Conservation (phyloP, 1,140 invertebrate genomes). For the Caenorhabditis tropicalis region DNA sequence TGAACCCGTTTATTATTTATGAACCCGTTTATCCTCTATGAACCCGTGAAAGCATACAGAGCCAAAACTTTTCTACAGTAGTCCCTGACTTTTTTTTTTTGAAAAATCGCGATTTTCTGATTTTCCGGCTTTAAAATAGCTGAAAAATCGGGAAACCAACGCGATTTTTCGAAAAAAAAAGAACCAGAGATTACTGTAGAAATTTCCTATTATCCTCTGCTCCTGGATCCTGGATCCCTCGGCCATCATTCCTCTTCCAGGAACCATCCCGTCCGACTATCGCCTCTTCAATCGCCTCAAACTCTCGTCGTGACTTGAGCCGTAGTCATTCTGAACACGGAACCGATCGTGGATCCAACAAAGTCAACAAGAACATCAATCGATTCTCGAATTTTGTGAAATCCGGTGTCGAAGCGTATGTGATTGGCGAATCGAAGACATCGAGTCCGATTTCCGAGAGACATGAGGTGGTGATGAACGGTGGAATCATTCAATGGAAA, state of each 20-base stretch:
- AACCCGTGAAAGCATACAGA: no score
- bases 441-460: conserved; percentile 81
- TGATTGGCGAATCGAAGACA: conserved; percentile 82
- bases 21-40: no score
- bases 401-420: conserved; percentile 87
- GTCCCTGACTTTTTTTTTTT: no score
- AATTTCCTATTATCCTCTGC: no score
- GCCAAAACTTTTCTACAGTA: no score
- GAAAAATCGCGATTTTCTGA: no score
- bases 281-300: neutral
- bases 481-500: conserved; percentile 80
- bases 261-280: neutral
- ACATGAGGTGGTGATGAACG: conserved; percentile 79
- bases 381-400: conserved; percentile 92
- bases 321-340: conserved; percentile 39
- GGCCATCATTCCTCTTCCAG: neutral
- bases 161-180: no score
- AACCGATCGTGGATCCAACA: conserved; percentile 8
- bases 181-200: no score
- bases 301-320: conserved; percentile 13
- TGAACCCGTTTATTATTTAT: no score
- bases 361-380: conserved; percentile 48
- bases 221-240: neutral
- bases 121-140: no score
- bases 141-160: no score